These are phyloP conservation scores for Ceryle rudis DNA, from an alignment of 2,797 vertebrate species.

Conservation along the genomic window DNA sequence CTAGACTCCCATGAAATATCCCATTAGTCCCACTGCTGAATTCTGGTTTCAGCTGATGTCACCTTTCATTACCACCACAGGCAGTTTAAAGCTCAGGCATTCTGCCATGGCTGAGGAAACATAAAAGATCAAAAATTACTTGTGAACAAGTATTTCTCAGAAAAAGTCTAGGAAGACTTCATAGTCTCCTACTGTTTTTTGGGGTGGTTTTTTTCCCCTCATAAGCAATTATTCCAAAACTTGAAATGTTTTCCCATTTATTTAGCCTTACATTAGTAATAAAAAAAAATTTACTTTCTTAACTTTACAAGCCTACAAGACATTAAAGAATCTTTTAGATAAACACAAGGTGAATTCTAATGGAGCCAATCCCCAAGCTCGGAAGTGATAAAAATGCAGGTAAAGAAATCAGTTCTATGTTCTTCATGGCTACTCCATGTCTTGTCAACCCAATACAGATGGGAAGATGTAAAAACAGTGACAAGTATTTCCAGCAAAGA, in stretches of 20 bases:
- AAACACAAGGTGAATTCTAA: neutral
- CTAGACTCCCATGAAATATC: neutral
- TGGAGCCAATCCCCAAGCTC: neutral
- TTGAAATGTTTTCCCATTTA: neutral
- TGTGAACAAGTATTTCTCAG: neutral
- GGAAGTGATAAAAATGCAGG: neutral
- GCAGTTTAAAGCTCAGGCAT: neutral
- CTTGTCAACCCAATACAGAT: neutral
- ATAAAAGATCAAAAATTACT: neutral
- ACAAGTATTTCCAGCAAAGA: neutral
- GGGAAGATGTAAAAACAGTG: neutral
- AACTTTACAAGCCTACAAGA: neutral
- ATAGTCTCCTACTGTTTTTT: neutral
- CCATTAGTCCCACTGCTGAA: neutral
- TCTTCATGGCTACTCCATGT: neutral
- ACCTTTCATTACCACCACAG: neutral
- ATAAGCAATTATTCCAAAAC: neutral
- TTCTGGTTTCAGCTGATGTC: neutral
- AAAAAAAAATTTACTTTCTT: neutral
- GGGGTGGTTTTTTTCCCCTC: neutral
- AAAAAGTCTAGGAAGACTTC: neutral
- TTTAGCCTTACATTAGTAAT: neutral
- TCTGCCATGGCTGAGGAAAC: neutral
- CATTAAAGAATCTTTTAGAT: neutral
- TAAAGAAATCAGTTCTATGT: neutral